Conservation (phyloP, 1,140 invertebrate species). For the Cyphomyrmex costatus region DNA sequence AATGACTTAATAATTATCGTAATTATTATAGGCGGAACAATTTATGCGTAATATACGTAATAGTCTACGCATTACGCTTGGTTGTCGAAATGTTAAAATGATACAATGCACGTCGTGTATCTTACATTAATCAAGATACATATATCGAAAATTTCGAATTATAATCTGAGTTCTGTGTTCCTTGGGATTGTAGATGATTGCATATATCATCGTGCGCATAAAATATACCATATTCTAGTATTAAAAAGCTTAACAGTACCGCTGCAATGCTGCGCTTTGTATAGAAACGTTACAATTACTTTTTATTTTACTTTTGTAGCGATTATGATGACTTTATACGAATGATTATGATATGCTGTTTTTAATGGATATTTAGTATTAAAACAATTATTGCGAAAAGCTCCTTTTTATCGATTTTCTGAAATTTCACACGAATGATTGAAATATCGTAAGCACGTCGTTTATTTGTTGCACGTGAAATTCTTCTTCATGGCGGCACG, state of each 20-base stretch:
- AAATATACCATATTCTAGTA: background rate
- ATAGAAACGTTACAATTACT: background rate
- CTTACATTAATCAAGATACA: background rate
- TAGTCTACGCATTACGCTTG: conserved; percentile 16
- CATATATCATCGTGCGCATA: background rate
- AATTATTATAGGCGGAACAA: conserved; percentile 39
- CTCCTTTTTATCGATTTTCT: background rate
- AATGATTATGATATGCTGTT: background rate
- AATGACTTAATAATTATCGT: conserved; percentile 15
- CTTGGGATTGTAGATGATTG: background rate
- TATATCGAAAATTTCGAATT: conserved; percentile 16
- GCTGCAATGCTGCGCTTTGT: background rate
- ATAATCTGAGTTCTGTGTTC: background rate
- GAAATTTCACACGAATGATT: background rate
- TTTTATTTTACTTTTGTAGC: background rate
- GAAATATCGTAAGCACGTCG: background rate
- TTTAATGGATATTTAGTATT: background rate
- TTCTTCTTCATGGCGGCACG: conserved; percentile 62
- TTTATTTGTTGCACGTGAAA: conserved; percentile 35
- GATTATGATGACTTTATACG: background rate
- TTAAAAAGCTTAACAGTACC: background rate
- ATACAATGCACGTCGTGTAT: background rate
- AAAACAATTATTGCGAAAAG: background rate
- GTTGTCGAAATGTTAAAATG: conserved; percentile 30
- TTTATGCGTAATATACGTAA: conserved; percentile 22